Evolutionary conservation across 2,113 vertebrate genomes (phyloP).

Genomic region (Pheucticus melanocephalus): DNA sequence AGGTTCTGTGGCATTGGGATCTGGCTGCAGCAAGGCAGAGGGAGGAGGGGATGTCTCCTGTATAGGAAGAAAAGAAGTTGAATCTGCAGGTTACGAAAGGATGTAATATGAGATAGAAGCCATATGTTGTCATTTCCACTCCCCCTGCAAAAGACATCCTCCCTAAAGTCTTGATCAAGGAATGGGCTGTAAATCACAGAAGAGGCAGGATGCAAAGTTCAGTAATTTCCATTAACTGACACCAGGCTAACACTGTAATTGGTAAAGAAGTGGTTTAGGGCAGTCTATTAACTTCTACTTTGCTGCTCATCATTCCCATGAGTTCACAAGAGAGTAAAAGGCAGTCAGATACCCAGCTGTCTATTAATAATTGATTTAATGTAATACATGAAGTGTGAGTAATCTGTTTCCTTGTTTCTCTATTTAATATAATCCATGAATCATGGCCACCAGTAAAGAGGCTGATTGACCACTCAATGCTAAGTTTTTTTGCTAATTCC

Average conservation of each 20-base stretch:
- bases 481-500: neutral
- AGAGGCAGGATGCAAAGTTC: neutral
- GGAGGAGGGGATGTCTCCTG: neutral
- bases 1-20: neutral
- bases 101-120: neutral
- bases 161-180: neutral
- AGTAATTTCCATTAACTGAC: neutral
- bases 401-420: conserved; percentile 15
- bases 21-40: neutral
- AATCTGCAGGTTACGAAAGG: neutral
- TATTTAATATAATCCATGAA: neutral
- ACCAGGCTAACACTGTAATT: neutral
- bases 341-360: neutral
- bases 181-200: conserved; percentile 16
- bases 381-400: neutral
- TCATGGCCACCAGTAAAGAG: neutral
- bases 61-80: neutral
- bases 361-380: conserved; percentile 46
- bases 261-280: neutral
- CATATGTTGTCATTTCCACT: neutral
- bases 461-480: neutral
- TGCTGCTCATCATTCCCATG: neutral
- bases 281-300: neutral
- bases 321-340: neutral
- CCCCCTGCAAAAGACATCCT: neutral